Conservation (phyloP, 2,888 invertebrate species). For the Pilophorus perplexus region DNA sequence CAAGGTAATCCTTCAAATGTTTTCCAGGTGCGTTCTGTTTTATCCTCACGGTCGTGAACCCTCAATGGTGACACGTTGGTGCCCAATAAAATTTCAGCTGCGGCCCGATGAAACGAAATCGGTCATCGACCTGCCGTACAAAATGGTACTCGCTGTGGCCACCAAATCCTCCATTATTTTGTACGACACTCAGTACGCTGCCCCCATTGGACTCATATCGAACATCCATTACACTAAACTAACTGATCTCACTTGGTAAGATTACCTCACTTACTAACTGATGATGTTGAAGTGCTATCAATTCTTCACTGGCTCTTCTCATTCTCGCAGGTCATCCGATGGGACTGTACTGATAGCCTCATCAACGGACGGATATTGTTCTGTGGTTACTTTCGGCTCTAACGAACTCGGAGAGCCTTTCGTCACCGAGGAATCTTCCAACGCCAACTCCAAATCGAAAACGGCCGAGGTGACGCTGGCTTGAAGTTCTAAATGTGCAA, state of each 20-base stretch:
- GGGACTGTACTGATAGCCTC: slow-evolving; percentile 73
- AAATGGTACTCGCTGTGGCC: slow-evolving; percentile 88
- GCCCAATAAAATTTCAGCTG: slow-evolving; percentile 69
- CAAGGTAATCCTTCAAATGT: too few relatives aligned
- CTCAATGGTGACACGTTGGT: slow-evolving; percentile 80
- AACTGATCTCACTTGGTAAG: slow-evolving; percentile 79
- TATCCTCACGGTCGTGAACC: slow-evolving; percentile 76
- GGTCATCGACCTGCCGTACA: slow-evolving; percentile 65
- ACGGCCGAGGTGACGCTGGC: too few relatives aligned
- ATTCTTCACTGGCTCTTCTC: not conserved
- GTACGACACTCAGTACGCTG: slow-evolving; percentile 81
- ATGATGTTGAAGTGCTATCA: not conserved
- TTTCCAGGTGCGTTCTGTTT: slow-evolving; percentile 56
- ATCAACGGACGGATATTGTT: slow-evolving; percentile 88
- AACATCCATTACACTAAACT: slow-evolving; percentile 88
- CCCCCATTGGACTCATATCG: slow-evolving; percentile 75
- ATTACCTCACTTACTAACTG: not conserved
- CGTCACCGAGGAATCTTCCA: too few relatives aligned
- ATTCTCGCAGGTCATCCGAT: slow-evolving; percentile 64
- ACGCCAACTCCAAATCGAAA: too few relatives aligned
- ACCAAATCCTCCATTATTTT: slow-evolving; percentile 81
- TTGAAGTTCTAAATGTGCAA: too few relatives aligned
- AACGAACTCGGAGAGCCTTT: slow-evolving; percentile 65
- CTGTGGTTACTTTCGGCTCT: slow-evolving; percentile 71
- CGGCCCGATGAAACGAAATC: slow-evolving; percentile 58